Evolutionary conservation across 2,113 vertebrate genomes (phyloP), one percentile per base, ranked within the genome.

Genomic region (Cyrtonyx montezumae): DNA sequence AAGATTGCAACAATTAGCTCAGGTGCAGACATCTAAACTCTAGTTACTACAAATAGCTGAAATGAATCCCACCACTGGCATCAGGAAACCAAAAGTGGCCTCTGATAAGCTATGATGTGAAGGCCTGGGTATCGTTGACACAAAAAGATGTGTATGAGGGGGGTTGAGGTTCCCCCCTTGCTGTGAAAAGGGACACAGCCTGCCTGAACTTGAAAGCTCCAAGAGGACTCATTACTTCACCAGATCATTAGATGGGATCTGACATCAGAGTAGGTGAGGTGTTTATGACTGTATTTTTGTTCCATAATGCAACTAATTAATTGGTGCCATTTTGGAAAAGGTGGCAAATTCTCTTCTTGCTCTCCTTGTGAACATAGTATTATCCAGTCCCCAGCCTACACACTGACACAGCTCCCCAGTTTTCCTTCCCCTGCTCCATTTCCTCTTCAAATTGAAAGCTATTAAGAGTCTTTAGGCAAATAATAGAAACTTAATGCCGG

Each of bases 391-490:
- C 32, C 76, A 49, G 70, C 18, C 42, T 10, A 26, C 34, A 3
- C 79, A 93, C 95, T 96, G 95, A 96, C 91, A 90, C 67, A 94
- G 91, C 91, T 94, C 80, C 49, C 82, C 85, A 83, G 2, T 91
- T 90, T 70, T 90, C 83, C 90, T 92, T 94, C 88, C 88, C 59
- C 63, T 96, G 96, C 93, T 97, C 85, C 96, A 96, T 96, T 97
- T 97, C 96, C 93, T 95, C 95, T 91, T 84, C 94, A 96, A 94
- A 97, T 95, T 96, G 96, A 93, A 97, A 96, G 87, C 91, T 93
- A 91, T 97, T 96, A 95, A 91, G 75, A 91, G 82, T 91, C 80
- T 95, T 97, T 95, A 97, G 91, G 91, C 91, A 95, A 95, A 95
- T 95, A 95, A 94, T 96, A 95, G 94, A 95, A 96, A 90, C 18